A percentile compares a stretch with the other conserved stretches of the same genome.
phyloP scores from a whole-genome alignment of 2,888 invertebrate species.

The Panorpa germanica region DNA sequence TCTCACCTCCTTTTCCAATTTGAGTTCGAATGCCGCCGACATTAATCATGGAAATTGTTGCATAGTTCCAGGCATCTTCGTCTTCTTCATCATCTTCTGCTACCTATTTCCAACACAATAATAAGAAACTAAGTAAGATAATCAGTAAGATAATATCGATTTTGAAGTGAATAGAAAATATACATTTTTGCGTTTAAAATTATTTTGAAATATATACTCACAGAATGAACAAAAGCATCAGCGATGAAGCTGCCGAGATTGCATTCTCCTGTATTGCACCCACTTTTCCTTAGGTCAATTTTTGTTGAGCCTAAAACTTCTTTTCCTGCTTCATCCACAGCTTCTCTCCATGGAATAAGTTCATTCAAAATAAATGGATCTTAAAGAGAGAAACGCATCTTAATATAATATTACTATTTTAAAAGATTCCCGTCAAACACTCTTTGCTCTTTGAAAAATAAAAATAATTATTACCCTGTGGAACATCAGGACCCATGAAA shows the following conservation, averaged over 20 bases:
- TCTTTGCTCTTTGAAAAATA: background rate
- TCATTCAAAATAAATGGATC: slow-evolving; percentile 38
- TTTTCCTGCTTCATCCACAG: slow-evolving; percentile 32
- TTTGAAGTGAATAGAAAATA: too few relatives aligned
- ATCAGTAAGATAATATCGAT: slow-evolving; percentile 6
- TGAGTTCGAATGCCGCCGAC: slow-evolving; percentile 51
- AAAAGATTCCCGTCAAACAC: background rate
- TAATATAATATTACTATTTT: background rate
- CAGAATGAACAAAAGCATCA: slow-evolving; percentile 47
- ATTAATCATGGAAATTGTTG: slow-evolving; percentile 45
- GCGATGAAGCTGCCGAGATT: slow-evolving; percentile 54
- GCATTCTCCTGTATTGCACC: slow-evolving; percentile 43
- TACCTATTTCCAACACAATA: slow-evolving; percentile 26
- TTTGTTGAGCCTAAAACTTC: slow-evolving; percentile 35
- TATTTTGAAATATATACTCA: slow-evolving; percentile 20
- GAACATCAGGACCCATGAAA: slow-evolving; percentile 37
- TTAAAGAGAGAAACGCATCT: slow-evolving; percentile 18
- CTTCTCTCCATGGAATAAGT: slow-evolving; percentile 36
- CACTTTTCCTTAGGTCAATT: slow-evolving; percentile 32
- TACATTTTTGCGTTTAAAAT: too few relatives aligned
- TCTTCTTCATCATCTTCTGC: slow-evolving; percentile 25
- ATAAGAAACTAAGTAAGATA: background rate
- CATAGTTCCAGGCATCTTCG: slow-evolving; percentile 42
- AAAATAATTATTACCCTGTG: slow-evolving; percentile 32
- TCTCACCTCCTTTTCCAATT: slow-evolving; percentile 39